Evolutionary conservation across 2,888 invertebrate species (phyloP), one percentile per base, ranked within the genome.

Genomic region (Laspeyria flexula): DNA sequence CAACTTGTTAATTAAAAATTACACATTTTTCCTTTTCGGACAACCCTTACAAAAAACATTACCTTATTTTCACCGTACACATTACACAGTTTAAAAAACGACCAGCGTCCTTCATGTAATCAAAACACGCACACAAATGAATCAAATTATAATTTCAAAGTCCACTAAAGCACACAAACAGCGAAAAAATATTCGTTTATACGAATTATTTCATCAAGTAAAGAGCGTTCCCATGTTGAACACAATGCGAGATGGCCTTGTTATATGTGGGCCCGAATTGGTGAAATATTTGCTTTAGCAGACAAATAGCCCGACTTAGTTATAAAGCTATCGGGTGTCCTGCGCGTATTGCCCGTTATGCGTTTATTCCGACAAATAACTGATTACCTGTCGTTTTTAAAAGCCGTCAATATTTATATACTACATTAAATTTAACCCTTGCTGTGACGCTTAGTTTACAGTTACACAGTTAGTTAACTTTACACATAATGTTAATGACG

Each of bases 161-260:
- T 47, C 23, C 45, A 30, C 30, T 43, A 48, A 43, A 56, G 62
- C 61, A 69, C 50, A 58, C 48, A 54, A 49, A 53, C 31, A 34
- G 37, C 16, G 29, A 38, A 44, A 21, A 59, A 45, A 57, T 51
- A 45, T 55, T 62, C 59, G n/a, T n/a, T n/a, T n/a, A 58, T 64
- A 54, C 63, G 55, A 71, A 68, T 75, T 74, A 72, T 70, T 71
- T 77, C 73, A 78, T 79, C 47, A 65, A 52, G 55, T 57, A 62
- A 73, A 79, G 58, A 79, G 78, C 73, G 47, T 79, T 81, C 58
- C 64, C 65, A 55, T 79, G 76, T 81, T 65, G 53, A 55, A 58
- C 51, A 60, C 46, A 68, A 65, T 60, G 41, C 43, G 40, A 39
- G 25, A 41, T 52, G 58, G 56, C 55, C 58, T 58, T 60, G 66